Evolutionary conservation across 2,888 invertebrate species (phyloP).

Genomic region (Cremastinae sp.): DNA sequence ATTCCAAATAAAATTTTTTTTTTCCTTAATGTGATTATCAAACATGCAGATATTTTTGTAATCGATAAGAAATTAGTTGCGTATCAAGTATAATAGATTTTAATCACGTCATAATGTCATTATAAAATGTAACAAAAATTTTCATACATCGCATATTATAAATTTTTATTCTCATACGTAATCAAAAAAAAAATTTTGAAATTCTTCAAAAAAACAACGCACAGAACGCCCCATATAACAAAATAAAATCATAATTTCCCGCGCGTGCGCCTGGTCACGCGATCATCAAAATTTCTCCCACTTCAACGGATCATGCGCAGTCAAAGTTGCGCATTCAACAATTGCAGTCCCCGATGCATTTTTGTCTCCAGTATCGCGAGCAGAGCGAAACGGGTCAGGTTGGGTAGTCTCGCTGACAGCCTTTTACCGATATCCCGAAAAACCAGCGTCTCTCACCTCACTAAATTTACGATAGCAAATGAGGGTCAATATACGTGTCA

Average conservation of each 20-base stretch:
- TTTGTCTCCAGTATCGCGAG: conserved; percentile 56
- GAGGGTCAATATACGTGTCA: conserved; percentile 66
- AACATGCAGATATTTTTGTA: no score
- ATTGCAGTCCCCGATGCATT: conserved; percentile 56
- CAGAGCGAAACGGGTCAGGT: conserved; percentile 71
- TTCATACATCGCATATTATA: no score
- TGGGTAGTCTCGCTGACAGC: conserved; percentile 71
- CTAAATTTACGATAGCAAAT: conserved; percentile 59
- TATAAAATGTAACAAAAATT: no score
- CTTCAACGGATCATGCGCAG: conserved; percentile 56
- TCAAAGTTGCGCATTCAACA: conserved; percentile 48
- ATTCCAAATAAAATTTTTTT: not conserved
- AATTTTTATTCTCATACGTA: no score
- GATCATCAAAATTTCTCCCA: not conserved
- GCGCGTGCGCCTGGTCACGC: conserved; percentile 25
- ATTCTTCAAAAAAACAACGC: not conserved
- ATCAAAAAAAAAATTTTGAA: conserved; percentile 11
- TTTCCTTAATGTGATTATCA: no score
- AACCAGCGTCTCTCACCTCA: conserved; percentile 59
- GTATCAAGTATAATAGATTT: no score
- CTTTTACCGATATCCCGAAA: conserved; percentile 58
- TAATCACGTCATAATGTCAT: no score
- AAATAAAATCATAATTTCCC: conserved; percentile 43
- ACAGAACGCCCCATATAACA: not conserved
- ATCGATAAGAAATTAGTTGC: no score